phyloP scores from a whole-genome alignment of 1,140 invertebrate species.

The Eubasilissa regina region DNA sequence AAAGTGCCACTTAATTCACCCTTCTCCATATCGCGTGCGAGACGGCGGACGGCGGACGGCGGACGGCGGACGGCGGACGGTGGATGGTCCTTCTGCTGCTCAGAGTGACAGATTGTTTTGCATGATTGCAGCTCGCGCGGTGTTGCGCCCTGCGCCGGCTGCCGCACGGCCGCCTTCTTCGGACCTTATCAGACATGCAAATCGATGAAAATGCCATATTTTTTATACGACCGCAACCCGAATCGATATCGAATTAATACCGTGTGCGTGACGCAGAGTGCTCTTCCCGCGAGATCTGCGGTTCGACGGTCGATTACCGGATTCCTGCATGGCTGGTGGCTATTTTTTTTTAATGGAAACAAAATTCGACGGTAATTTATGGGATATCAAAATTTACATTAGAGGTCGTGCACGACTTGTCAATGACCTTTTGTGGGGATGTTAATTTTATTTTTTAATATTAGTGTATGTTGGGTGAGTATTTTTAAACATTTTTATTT shows the following conservation, averaged over 20 bases:
- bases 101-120: slow-evolving; percentile 30
- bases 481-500: too few relatives aligned
- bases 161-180: neutral
- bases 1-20: neutral
- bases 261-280: neutral
- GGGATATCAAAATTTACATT: too few relatives aligned
- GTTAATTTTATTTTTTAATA: too few relatives aligned
- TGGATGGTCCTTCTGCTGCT: too few relatives aligned
- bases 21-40: slow-evolving; percentile 4
- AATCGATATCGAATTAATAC: slow-evolving; percentile 7
- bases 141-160: neutral
- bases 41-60: neutral
- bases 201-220: slow-evolving; percentile 14
- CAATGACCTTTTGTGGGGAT: too few relatives aligned
- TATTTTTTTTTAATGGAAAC: too few relatives aligned
- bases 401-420: too few relatives aligned
- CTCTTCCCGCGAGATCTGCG: neutral
- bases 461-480: too few relatives aligned
- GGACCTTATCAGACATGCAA: slow-evolving; percentile 32
- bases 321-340: too few relatives aligned
- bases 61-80: neutral
- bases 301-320: neutral
- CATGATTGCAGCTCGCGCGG: slow-evolving; percentile 9
- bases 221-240: neutral
- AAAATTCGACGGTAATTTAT: too few relatives aligned